Evolutionary conservation across 2,113 vertebrate species (phyloP).

Genomic region (Campylorhamphus procurvoides): DNA sequence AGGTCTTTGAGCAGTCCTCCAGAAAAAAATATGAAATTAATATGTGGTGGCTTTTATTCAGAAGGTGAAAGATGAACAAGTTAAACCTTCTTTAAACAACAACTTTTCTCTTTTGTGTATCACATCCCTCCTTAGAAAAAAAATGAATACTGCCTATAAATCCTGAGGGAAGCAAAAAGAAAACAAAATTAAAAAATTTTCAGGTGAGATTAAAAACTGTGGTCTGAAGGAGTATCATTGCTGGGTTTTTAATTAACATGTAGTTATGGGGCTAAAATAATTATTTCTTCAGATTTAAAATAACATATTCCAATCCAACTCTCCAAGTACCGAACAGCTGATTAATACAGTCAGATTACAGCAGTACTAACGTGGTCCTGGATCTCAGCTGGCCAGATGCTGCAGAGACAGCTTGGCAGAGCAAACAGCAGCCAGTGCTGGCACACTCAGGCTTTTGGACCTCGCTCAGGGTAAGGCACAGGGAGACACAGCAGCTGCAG

Average conservation of each 20-base stretch:
- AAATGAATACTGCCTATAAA: background rate
- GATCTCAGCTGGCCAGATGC: background rate
- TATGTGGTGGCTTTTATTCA: background rate
- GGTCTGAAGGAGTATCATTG: background rate
- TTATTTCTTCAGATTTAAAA: background rate
- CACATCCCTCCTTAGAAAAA: background rate
- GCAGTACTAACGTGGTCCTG: background rate
- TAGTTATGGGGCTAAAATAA: background rate
- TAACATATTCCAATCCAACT: background rate
- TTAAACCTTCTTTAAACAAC: background rate
- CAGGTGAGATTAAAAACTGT: background rate
- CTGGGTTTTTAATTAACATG: background rate
- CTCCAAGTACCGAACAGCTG: background rate
- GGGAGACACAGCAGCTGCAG: background rate
- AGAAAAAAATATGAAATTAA: background rate
- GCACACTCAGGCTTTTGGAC: background rate
- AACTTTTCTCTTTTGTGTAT: background rate
- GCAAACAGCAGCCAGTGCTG: background rate
- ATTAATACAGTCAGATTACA: background rate
- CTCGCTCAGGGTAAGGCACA: accelerated
- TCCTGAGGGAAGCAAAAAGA: accelerated
- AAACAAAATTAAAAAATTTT: background rate
- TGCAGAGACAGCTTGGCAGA: background rate
- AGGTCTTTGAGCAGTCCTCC: background rate
- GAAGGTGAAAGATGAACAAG: background rate